Base-by-base conservation (phyloP, 2,113 vertebrate genomes). In the Rhynchomys soricoides region DNA sequence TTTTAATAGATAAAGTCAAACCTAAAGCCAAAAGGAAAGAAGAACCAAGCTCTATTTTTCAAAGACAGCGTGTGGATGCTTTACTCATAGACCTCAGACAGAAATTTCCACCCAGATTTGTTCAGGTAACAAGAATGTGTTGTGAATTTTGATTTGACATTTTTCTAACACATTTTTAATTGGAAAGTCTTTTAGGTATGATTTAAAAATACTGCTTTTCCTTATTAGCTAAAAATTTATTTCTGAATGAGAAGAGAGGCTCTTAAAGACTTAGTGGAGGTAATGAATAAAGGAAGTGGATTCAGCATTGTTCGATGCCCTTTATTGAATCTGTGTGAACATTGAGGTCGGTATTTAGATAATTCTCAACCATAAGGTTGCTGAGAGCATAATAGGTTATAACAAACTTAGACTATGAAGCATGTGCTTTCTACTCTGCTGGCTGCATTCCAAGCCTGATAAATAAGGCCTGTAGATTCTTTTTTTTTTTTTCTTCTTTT, bases 1-100 rank as follows among this genome's bases (percentile, higher is more conserved):
- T 98, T 96, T 97, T 97, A 86, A 87, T 98, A 99, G 99, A 99
- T 98, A 99, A 99, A 98, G 96, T 98, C 71, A 99, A 99, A 96
- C 99, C 99, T 43, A 99, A 99, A 98, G 98, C 99, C 13, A 99
- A 99, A 98, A 99, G 99, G 98, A 99, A 99, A 93, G 99, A 99
- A 97, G 99, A 99, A 95, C 99, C 99, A 22, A 99, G 99, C 97
- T 99, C 99, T 82, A 98, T 99, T 97, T 99, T 99, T 96, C 99
- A 99, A 98, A 99, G 99, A 91, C 99, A 99, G 59, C 99, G 99
- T 71, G 99, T 99, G 45, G 99, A 99, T 97, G 99, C 99, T 24
- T 99, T 99, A 68, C 99, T 99, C 48, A 93, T 99, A 92, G 99
- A 99, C 96, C 98, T 99, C 19, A 99, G 99, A 91, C 99, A 99